phyloP scores from a whole-genome alignment of 2,888 invertebrate genomes.

The Cantharis flavilabris region DNA sequence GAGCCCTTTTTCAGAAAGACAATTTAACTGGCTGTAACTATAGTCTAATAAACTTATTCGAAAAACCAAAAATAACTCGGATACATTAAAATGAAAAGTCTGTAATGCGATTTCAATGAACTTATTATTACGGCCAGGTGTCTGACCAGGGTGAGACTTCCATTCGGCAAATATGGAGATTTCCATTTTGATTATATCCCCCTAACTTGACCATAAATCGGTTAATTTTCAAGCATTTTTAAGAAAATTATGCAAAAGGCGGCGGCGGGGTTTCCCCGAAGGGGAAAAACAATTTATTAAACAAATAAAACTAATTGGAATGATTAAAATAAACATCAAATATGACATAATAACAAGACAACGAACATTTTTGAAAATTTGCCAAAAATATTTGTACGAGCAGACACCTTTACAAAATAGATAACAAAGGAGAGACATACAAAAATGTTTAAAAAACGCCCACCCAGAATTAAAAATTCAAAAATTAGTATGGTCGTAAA shows the following conservation, averaged over 20 bases:
- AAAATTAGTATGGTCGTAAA: neutral
- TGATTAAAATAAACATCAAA: too few species aligned
- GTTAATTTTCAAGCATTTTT: too few species aligned
- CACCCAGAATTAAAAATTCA: neutral
- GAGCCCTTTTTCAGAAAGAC: too few species aligned
- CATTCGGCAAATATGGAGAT: neutral
- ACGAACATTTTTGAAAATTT: neutral
- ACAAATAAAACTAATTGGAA: neutral
- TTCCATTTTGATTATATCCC: neutral
- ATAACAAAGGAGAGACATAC: neutral
- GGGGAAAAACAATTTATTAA: neutral
- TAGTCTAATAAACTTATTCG: too few species aligned
- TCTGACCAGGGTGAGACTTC: neutral
- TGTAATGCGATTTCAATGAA: neutral
- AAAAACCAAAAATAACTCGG: too few species aligned
- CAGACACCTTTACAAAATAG: neutral
- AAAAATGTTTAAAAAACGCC: neutral
- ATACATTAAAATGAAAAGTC: neutral
- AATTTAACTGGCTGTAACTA: too few species aligned
- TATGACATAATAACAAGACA: too few species aligned
- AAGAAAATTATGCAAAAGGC: too few species aligned
- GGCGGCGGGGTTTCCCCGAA: too few species aligned
- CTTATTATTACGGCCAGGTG: neutral
- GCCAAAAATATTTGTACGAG: neutral
- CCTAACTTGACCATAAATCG: too few species aligned